Evolutionary conservation across 2,113 vertebrate genomes (phyloP), one percentile per base, ranked within the genome.

Genomic region (Dasyprocta punctata): DNA sequence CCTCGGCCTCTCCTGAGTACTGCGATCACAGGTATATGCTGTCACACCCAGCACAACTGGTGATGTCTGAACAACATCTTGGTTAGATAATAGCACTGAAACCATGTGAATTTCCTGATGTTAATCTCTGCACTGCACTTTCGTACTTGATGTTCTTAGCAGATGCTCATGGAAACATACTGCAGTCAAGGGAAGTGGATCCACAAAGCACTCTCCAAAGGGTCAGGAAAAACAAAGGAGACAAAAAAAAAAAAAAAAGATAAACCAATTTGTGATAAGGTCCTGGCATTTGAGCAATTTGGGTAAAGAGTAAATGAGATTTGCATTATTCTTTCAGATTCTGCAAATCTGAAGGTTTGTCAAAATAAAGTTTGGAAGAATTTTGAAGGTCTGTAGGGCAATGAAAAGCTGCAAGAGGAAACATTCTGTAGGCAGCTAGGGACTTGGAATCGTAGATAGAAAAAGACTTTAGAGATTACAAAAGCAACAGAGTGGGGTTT

Each of bases 1-100:
- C 65, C 67, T 69, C 67, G 38, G 67, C 67, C 67, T 19, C 67
- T 19, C 36, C 36, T 1, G 17, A 38, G 36, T 19, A n/a, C 36
- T 69, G 36, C 6, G 19, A n/a, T n/a, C 20, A 3, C 36, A 69
- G 67, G 36, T 17, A 8, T n/a, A 36, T 2, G 17, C 67, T 8
- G 38, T 36, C 36, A 19, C 7, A 17, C 36, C 65, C 7, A 10
- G 65, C 33, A 96, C 90, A 95, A 90, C 49, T 67, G 94, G 58
- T 28, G 84, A 75, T 73, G 81, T 95, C 87, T 89, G 78, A 92
- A 56, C 77, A 86, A 41, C n/a, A 61, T 81, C 65, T 89, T 85
- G 97, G 93, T 97, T 95, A 97, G 97, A 95, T 96, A 96, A 94
- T 56, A 52, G 75, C 16, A 67, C 86, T 89, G 54, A 95, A 86